Conservation (phyloP, 2,113 vertebrate genomes). For the Polypterus bichir region DNA sequence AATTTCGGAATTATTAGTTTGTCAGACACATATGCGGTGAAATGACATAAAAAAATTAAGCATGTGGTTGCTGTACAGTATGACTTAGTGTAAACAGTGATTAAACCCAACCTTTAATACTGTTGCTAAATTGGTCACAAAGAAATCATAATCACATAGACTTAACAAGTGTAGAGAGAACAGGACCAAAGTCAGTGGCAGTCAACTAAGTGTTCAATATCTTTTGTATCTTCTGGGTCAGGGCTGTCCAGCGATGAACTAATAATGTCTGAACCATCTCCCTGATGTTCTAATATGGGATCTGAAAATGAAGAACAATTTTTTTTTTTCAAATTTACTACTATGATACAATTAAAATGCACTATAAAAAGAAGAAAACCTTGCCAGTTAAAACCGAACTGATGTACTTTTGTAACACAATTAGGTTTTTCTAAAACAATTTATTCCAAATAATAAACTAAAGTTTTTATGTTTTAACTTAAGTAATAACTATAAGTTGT, state of each 20-base stretch:
- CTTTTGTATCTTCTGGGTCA: slow-evolving; percentile 52
- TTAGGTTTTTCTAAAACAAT: not conserved
- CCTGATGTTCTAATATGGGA: slow-evolving; percentile 84
- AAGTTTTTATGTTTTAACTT: not conserved
- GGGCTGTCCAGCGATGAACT: slow-evolving; percentile 53
- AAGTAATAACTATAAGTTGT: not conserved
- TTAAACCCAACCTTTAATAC: not conserved
- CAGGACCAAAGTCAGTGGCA: slow-evolving; percentile 34
- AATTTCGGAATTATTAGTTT: too few relatives aligned
- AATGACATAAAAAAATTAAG: too few relatives aligned
- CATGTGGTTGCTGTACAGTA: too few relatives aligned
- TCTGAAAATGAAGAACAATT: slow-evolving; percentile 44
- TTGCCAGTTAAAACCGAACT: too few relatives aligned
- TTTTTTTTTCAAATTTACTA: too few relatives aligned
- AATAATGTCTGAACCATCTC: slow-evolving; percentile 61
- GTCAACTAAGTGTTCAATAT: slow-evolving; percentile 55
- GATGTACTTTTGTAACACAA: not conserved
- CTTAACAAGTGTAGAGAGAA: not conserved
- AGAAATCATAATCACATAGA: not conserved
- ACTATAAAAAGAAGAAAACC: too few relatives aligned
- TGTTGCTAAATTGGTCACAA: slow-evolving; percentile 1
- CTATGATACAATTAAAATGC: too few relatives aligned
- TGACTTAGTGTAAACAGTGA: not conserved
- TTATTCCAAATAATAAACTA: not conserved
- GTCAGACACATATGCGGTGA: too few relatives aligned